Percentiles rank a stretch among this genome's conserved stretches.
Evolutionary conservation across 1,140 invertebrate species (phyloP).

Genomic region (Drosophila simulans): DNA sequence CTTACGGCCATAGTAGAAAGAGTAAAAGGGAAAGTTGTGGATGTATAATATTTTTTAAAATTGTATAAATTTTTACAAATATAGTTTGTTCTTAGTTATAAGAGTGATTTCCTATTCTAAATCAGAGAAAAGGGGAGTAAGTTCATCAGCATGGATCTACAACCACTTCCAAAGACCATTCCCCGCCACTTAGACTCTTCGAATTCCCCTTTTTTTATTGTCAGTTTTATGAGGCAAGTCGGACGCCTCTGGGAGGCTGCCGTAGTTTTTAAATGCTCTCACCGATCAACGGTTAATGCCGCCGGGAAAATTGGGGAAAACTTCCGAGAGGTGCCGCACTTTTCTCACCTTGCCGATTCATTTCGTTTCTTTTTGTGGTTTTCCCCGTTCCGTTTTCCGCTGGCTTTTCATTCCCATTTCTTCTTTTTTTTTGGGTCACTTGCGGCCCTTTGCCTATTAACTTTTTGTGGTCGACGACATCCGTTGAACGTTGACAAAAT

Average conservation of each 20-base stretch:
- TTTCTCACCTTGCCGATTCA: constrained; percentile 75
- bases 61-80: neutral
- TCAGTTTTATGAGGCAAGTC: constrained; percentile 65
- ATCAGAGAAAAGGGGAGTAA: constrained; percentile 2
- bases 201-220: constrained; percentile 53
- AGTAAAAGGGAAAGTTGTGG: neutral
- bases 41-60: neutral
- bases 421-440: constrained; percentile 53
- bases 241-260: constrained; percentile 49
- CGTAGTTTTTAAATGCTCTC: constrained; percentile 66
- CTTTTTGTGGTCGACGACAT: constrained; percentile 74
- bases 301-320: constrained; percentile 28
- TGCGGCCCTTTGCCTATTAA: constrained; percentile 64
- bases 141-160: constrained; percentile 28
- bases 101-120: constrained; percentile 27
- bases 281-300: constrained; percentile 70
- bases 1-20: neutral
- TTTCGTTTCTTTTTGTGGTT: constrained; percentile 42
- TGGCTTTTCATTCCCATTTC: constrained; percentile 10
- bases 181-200: constrained; percentile 5
- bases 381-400: constrained; percentile 24
- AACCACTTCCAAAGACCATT: constrained; percentile 1
- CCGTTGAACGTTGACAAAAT: constrained; percentile 73
- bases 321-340: constrained; percentile 32
- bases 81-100: constrained; percentile 30